Evolutionary conservation across 1,140 invertebrate genomes (phyloP), one percentile per base, ranked within the genome.

Genomic region (Bombus haemorrhoidalis): DNA sequence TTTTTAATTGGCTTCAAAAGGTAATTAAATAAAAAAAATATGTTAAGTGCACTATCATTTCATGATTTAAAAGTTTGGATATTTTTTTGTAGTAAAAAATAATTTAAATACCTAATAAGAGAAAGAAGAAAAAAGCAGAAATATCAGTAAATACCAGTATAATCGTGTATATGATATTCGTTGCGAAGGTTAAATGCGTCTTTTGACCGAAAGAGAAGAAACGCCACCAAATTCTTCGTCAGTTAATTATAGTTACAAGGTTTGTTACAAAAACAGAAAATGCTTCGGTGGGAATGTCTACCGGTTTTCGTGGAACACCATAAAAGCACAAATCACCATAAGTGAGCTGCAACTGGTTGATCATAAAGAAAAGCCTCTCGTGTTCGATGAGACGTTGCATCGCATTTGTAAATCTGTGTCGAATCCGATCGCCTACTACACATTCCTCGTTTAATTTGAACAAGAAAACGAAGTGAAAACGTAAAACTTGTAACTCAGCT

Each of bases 161-260:
- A 39, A 37, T 32, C 9, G 9, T 47, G 9, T 34, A 34, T 15
- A 22, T 9, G 13, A 32, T 37, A n/a, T 28, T 59, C 34, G 8
- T 18, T 57, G 1, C 3, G 9, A 39, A 77, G 53, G 37, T 77
- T n/a, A 39, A n/a, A 62, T 41, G 39, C 1, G 47, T 74, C n/a
- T 32, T 39, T 47, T 25, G 18, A 22, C n/a, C 41, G 22, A 78
- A 80, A 37, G 34, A 82, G 39, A 32, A 34, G 3, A 43, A 62
- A 82, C 25, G 32, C 41, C 62, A 32, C 57, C 43, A 34, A 47
- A 83, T 83, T 77, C 73, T 22, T 39, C 43, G 37, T 18, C 0
- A 18, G 73, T 83, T 83, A 83, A 83, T 83, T 83, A 83, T 83
- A 83, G 81, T 53, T 22, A 28, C 81, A 83, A 83, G 81, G 81